A percentile compares a stretch with the other conserved stretches of the same genome.
These are phyloP conservation scores for Phyllostomus discolor DNA, from an alignment of 2,113 vertebrate species.

Conservation along the genomic window DNA sequence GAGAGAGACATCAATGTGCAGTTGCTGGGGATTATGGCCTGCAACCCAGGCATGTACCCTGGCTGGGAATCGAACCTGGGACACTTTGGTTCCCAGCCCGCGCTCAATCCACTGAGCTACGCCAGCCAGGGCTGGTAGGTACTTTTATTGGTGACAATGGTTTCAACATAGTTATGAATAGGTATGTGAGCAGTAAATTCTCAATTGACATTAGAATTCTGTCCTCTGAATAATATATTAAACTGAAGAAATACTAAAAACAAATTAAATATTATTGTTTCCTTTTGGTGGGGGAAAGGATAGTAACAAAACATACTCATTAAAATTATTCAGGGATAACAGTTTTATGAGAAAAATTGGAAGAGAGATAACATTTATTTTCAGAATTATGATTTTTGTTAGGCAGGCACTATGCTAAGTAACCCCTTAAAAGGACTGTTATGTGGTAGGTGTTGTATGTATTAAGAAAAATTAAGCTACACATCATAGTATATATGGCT, in stretches of 20 bases:
- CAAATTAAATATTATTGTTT: not conserved
- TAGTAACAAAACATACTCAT: not conserved
- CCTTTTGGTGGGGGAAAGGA: not conserved
- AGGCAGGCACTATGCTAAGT: not conserved
- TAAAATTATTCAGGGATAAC: not conserved
- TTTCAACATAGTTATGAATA: not conserved
- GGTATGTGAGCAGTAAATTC: not conserved
- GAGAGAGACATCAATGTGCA: too few species aligned
- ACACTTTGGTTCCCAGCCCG: too few species aligned
- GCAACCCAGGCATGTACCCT: too few species aligned
- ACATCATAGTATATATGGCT: not conserved
- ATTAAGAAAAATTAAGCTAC: not conserved
- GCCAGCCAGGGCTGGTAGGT: too few species aligned
- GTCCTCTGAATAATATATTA: not conserved
- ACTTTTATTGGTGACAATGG: not conserved
- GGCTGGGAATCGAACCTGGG: too few species aligned
- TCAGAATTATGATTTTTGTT: not conserved
- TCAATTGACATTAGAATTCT: not conserved
- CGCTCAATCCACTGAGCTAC: too few species aligned
- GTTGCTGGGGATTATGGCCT: too few species aligned
- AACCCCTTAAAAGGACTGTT: not conserved
- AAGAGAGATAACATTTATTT: not conserved
- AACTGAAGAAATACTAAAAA: not conserved
- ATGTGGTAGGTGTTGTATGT: not conserved
- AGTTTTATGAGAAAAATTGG: not conserved